Evolutionary conservation across 1,140 invertebrate species (phyloP).

Genomic region (Planococcus citri): DNA sequence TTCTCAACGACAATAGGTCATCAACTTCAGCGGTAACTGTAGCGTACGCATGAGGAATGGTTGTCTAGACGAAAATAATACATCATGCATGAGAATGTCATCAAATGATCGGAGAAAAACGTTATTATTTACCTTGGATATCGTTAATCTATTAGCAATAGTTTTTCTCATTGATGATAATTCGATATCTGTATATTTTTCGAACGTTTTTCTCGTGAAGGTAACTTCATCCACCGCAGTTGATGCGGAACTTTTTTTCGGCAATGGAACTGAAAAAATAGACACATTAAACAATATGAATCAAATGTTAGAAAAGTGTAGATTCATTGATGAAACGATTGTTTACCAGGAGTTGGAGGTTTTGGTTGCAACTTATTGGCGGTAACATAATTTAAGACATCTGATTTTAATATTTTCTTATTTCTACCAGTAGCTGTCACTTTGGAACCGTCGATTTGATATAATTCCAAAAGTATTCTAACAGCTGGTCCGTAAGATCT

Average conservation of each 20-base stretch:
- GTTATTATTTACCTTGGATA: conserved; percentile 47
- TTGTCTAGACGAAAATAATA: conserved; percentile 64
- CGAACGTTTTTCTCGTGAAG: background rate
- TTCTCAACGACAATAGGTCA: conserved; percentile 50
- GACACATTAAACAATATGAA: conserved; percentile 12
- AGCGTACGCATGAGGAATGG: conserved; percentile 94
- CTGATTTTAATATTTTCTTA: conserved; percentile 48
- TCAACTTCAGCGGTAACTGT: conserved; percentile 78
- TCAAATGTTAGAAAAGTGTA: background rate
- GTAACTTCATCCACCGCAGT: background rate
- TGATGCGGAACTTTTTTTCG: conserved; percentile 33
- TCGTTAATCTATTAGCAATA: conserved; percentile 77
- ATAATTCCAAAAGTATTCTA: conserved; percentile 44
- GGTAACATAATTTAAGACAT: conserved; percentile 46
- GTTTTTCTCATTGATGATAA: conserved; percentile 62
- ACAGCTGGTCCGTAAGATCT: conserved; percentile 49
- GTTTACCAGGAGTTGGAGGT: conserved; percentile 32
- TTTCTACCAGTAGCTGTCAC: conserved; percentile 44
- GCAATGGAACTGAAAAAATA: conserved; percentile 34
- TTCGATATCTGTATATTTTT: conserved; percentile 47
- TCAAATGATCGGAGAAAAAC: conserved; percentile 23
- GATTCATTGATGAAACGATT: too few relatives aligned
- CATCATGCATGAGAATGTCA: background rate
- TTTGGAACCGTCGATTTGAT: conserved; percentile 38
- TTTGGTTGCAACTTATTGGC: conserved; percentile 41